Evolutionary conservation across 2,888 invertebrate species (phyloP).

Genomic region (Thera obeliscata): DNA sequence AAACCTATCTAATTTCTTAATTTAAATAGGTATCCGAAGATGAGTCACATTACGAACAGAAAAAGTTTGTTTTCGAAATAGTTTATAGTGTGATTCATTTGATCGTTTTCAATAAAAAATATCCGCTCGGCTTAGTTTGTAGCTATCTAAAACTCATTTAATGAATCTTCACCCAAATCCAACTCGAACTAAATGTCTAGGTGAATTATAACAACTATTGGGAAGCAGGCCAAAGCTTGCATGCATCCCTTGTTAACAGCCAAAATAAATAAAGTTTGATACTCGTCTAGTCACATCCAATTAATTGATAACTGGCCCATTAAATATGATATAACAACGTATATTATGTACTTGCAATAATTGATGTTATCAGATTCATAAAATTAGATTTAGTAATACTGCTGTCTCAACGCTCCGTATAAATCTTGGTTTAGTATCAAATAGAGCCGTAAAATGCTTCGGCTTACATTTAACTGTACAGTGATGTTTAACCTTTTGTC

Average conservation of each 20-base stretch:
- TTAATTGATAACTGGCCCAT: slow-evolving; percentile 23
- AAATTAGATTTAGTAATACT: slow-evolving; percentile 5
- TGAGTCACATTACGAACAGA: neutral
- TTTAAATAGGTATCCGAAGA: neutral
- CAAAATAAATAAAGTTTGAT: slow-evolving; percentile 59
- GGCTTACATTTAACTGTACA: neutral
- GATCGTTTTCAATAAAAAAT: slow-evolving; percentile 5
- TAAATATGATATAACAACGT: slow-evolving; percentile 16
- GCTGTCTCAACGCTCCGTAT: slow-evolving; percentile 6
- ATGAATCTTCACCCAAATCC: slow-evolving; percentile 34
- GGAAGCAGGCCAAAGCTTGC: slow-evolving; percentile 52
- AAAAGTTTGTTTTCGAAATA: neutral
- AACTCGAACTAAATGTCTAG: slow-evolving; percentile 48
- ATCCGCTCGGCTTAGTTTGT: slow-evolving; percentile 2
- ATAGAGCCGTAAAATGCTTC: neutral
- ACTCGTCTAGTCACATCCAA: slow-evolving; percentile 26
- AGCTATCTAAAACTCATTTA: slow-evolving; percentile 25
- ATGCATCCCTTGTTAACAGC: slow-evolving; percentile 55
- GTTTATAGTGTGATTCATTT: slow-evolving; percentile 1
- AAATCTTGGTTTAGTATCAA: neutral
- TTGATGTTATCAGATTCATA: neutral
- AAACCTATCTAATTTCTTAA: neutral
- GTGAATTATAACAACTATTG: slow-evolving; percentile 63
- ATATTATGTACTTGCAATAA: slow-evolving; percentile 5
- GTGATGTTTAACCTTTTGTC: neutral